Conservation (phyloP, 2,797 vertebrate genomes). For the Catamblyrhynchus diadema region DNA sequence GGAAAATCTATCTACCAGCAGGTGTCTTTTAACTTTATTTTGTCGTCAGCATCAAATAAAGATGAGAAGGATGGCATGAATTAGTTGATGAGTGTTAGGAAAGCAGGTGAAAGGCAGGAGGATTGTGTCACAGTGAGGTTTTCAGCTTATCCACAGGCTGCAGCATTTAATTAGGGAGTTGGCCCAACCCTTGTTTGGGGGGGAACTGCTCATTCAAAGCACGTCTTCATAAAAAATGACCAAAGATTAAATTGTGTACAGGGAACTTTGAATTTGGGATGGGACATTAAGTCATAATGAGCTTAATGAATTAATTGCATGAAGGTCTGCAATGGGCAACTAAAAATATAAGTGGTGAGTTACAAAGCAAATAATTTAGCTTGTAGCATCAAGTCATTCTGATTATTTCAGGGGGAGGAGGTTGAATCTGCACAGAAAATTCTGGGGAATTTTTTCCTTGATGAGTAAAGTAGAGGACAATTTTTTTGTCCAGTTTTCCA, state of each 20-base stretch:
- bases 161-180: conserved; percentile 80
- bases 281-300: conserved; percentile 29
- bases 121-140: conserved; percentile 78
- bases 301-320: conserved; percentile 49
- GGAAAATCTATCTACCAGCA: conserved; percentile 49
- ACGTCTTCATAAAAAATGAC: conserved; percentile 5
- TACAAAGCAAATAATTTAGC: conserved; percentile 16
- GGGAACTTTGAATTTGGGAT: conserved; percentile 42
- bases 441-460: not conserved
- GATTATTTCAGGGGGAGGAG: not conserved
- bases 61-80: conserved; percentile 24
- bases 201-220: not conserved
- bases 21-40: conserved; percentile 49
- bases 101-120: conserved; percentile 76
- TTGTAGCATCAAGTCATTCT: not conserved
- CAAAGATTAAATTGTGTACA: not conserved
- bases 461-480: not conserved
- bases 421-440: not conserved
- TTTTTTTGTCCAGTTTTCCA: not conserved
- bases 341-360: not conserved
- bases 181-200: conserved; percentile 53
- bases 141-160: conserved; percentile 78
- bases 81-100: conserved; percentile 51
- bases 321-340: conserved; percentile 1
- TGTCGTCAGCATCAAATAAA: conserved; percentile 45